phyloP scores from a whole-genome alignment of 2,888 invertebrate species.

The Leptura quadrifasciata region DNA sequence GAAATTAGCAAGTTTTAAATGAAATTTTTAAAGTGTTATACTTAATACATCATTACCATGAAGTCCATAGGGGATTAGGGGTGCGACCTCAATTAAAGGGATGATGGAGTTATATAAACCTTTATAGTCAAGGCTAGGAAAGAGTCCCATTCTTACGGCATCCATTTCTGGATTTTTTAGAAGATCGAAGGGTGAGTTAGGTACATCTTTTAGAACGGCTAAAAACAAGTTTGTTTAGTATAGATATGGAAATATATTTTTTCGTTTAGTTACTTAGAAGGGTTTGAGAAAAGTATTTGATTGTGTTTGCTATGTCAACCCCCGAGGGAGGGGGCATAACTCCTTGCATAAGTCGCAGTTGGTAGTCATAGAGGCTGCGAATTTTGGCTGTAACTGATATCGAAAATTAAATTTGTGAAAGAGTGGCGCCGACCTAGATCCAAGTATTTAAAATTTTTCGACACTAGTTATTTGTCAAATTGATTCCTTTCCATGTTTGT shows the following conservation, averaged over 20 bases:
- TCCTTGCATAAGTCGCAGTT: conserved; percentile 93
- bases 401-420: conserved; percentile 37
- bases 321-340: conserved; percentile 95
- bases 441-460: conserved; percentile 30
- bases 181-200: conserved; percentile 93
- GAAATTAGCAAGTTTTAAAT: too few species aligned
- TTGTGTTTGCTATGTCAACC: conserved; percentile 96
- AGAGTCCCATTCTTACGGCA: conserved; percentile 89
- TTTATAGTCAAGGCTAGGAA: conserved; percentile 97
- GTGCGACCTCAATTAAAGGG: conserved; percentile 94
- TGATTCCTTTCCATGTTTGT: conserved; percentile 10
- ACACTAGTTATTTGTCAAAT: background rate
- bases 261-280: conserved; percentile 83
- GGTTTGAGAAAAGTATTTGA: conserved; percentile 98
- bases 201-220: conserved; percentile 98
- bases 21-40: background rate
- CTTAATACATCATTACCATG: conserved; percentile 78
- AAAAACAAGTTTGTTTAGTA: conserved; percentile 59
- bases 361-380: conserved; percentile 96
- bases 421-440: conserved; percentile 50
- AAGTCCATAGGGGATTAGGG: conserved; percentile 91
- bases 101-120: conserved; percentile 94
- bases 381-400: conserved; percentile 96
- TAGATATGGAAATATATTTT: background rate
- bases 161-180: conserved; percentile 92